phyloP scores from a whole-genome alignment of 1,140 invertebrate genomes.

The Drosophila sturtevanti region DNA sequence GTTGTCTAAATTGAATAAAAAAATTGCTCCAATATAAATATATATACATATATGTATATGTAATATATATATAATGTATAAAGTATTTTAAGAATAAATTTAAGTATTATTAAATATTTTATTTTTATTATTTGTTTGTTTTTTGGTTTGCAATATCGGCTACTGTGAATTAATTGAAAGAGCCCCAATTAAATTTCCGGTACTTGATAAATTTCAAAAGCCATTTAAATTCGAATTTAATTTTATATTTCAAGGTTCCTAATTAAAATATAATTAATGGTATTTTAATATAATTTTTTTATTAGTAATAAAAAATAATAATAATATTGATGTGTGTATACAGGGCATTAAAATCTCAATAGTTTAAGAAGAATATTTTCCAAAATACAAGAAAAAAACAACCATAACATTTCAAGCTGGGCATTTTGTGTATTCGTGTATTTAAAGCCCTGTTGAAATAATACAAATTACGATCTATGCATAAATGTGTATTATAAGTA shows the following conservation, averaged over 20 bases:
- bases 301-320: background rate
- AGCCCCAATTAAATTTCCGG: conserved; percentile 77
- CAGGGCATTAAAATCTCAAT: background rate
- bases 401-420: too few relatives aligned
- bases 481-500: background rate
- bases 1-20: background rate
- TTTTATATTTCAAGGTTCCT: conserved; percentile 36
- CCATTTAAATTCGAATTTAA: conserved; percentile 32
- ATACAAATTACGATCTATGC: background rate
- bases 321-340: conserved; percentile 1
- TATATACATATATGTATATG: background rate
- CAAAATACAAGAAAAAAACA: too few relatives aligned
- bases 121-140: conserved; percentile 14
- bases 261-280: conserved; percentile 1
- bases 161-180: conserved; percentile 74
- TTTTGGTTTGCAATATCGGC: conserved; percentile 43
- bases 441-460: too few relatives aligned
- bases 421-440: too few relatives aligned
- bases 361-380: background rate
- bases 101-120: too few relatives aligned
- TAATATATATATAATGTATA: background rate
- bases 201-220: conserved; percentile 50
- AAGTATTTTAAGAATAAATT: conserved; percentile 21
- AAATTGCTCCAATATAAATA: background rate
- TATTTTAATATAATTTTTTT: background rate